Percentiles rank a stretch among this genome's conserved stretches.
Evolutionary conservation across 2,888 invertebrate species (phyloP).

Genomic region (Serripes groenlandicus): DNA sequence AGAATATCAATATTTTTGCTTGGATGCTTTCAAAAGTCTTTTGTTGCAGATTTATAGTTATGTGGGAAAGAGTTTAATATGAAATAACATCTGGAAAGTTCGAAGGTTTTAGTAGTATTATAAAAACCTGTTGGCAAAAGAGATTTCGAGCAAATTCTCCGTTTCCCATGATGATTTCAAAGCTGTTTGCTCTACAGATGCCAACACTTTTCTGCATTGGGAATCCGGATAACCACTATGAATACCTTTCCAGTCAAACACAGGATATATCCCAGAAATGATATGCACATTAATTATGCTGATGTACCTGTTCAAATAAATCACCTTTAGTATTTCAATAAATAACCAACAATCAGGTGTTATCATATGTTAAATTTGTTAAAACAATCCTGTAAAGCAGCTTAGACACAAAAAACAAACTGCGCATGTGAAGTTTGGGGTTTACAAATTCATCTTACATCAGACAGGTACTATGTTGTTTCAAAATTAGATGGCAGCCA

Average conservation of each 20-base stretch:
- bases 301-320: conserved; percentile 18
- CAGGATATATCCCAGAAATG: too few relatives aligned
- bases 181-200: too few relatives aligned
- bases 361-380: not conserved
- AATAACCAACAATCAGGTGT: conserved; percentile 13
- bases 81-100: too few relatives aligned
- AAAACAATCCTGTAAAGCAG: conserved; percentile 1
- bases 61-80: too few relatives aligned
- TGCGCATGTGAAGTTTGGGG: conserved; percentile 13
- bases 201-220: not conserved
- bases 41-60: too few relatives aligned
- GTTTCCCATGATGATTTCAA: too few relatives aligned
- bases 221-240: not conserved
- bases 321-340: not conserved
- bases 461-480: not conserved
- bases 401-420: not conserved
- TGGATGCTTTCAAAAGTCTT: too few relatives aligned
- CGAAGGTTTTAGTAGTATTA: too few relatives aligned
- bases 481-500: conserved; percentile 19
- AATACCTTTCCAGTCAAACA: conserved; percentile 1
- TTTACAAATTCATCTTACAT: not conserved
- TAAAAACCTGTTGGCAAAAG: too few relatives aligned
- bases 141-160: too few relatives aligned
- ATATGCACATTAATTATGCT: conserved; percentile 8
- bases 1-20: too few relatives aligned